Evolutionary conservation across 2,797 vertebrate genomes (phyloP).

Genomic region (Gallinago stenura): DNA sequence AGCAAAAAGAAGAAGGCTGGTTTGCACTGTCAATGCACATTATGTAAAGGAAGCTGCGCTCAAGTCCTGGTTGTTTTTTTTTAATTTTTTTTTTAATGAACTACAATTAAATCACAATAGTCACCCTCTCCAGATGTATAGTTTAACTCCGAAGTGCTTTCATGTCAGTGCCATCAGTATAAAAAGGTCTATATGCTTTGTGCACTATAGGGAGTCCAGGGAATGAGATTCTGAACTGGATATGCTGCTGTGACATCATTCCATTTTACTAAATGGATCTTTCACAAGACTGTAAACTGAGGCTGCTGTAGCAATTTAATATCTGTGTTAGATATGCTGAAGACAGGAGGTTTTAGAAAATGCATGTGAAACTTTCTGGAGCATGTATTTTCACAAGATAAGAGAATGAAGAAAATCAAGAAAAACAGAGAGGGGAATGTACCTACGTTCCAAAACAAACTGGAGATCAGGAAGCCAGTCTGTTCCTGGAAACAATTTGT

Average conservation of each 20-base stretch:
- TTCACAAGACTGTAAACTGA: neutral
- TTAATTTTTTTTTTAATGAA: neutral
- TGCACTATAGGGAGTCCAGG: neutral
- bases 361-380: neutral
- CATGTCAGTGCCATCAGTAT: neutral
- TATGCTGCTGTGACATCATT: neutral
- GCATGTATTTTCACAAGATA: neutral
- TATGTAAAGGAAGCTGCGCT: constrained; percentile 59
- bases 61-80: neutral
- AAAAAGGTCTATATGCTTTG: neutral
- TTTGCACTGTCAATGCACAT: constrained; percentile 87
- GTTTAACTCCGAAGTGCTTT: neutral
- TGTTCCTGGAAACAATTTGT: neutral
- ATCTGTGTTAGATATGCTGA: fast-evolving
- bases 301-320: neutral
- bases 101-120: neutral
- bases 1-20: constrained; percentile 86
- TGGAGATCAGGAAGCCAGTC: neutral
- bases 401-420: neutral
- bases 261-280: neutral
- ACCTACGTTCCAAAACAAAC: neutral
- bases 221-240: neutral
- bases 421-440: neutral
- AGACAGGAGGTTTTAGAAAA: neutral
- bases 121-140: neutral